Evolutionary conservation across 2,888 invertebrate species (phyloP).

Genomic region (Xestia ashworthii): DNA sequence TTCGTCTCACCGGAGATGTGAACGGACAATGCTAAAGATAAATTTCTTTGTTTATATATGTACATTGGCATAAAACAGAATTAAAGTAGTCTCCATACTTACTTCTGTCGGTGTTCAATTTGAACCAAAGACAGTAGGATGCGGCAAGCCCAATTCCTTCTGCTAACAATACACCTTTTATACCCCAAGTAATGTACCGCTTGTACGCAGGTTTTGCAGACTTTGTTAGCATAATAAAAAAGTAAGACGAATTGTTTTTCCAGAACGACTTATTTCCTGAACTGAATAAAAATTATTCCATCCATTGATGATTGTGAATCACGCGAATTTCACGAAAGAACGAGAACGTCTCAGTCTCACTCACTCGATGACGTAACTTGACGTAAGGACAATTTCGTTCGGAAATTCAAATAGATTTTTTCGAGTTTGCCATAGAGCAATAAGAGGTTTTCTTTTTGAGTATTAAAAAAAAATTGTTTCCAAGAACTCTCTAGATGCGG

Average conservation of each 20-base stretch:
- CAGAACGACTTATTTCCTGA: conserved; percentile 28
- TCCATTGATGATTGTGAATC: conserved; percentile 52
- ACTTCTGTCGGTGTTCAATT: conserved; percentile 94
- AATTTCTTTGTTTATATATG: conserved; percentile 30
- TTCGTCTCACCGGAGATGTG: background rate
- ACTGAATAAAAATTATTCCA: conserved; percentile 40
- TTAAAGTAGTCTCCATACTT: conserved; percentile 75
- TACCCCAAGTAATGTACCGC: conserved; percentile 88
- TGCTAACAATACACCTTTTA: conserved; percentile 89
- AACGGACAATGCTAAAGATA: conserved; percentile 1
- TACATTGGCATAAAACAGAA: conserved; percentile 26
- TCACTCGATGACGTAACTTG: no score
- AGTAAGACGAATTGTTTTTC: conserved; percentile 33
- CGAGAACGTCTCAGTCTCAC: conserved; percentile 25
- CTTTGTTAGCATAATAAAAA: conserved; percentile 92
- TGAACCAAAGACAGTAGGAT: conserved; percentile 92
- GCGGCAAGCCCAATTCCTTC: conserved; percentile 91
- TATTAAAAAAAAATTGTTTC: no score
- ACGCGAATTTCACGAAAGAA: conserved; percentile 56
- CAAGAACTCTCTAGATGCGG: no score
- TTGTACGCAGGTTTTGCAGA: conserved; percentile 90
- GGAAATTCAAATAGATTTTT: conserved; percentile 21
- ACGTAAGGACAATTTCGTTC: conserved; percentile 39
- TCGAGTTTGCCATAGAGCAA: background rate
- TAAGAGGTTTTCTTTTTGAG: no score